Percentiles rank a stretch among this genome's conserved stretches.
phyloP scores from a whole-genome alignment of 2,113 vertebrate species.

The Eulemur macaco region DNA sequence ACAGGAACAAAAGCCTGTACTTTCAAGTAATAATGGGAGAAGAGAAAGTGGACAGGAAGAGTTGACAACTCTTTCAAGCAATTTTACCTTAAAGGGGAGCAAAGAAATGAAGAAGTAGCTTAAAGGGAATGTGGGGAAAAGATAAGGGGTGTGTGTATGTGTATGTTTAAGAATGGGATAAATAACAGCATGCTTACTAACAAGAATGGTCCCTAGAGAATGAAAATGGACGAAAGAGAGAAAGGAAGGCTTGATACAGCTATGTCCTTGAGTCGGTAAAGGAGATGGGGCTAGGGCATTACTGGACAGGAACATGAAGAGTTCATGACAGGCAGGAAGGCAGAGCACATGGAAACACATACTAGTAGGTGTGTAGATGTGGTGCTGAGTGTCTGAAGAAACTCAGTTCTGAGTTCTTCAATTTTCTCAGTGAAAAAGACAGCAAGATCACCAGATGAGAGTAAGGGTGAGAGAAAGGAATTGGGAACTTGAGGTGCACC shows the following conservation, averaged over 20 bases:
- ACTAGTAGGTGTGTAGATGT: neutral
- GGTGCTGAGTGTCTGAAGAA: neutral
- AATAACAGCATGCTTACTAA: neutral
- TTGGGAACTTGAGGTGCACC: neutral
- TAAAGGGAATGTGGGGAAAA: neutral
- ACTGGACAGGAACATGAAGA: neutral
- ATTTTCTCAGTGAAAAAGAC: neutral
- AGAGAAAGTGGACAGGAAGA: neutral
- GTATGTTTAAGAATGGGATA: neutral
- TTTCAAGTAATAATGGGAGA: neutral
- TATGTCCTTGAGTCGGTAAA: neutral
- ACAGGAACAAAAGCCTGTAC: neutral
- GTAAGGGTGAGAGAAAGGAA: neutral
- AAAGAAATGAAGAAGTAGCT: neutral
- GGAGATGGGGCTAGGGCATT: neutral
- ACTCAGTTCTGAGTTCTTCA: neutral
- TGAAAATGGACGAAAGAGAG: neutral
- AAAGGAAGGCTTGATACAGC: neutral
- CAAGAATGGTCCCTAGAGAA: neutral
- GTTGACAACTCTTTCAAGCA: neutral
- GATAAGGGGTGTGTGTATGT: neutral
- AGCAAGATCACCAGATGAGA: neutral
- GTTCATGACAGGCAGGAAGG: neutral
- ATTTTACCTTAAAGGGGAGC: neutral
- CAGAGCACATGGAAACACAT: neutral